Percentiles rank a stretch among this genome's conserved stretches.
phyloP scores from a whole-genome alignment of 2,888 invertebrate species.

The Scaptomyza flava region DNA sequence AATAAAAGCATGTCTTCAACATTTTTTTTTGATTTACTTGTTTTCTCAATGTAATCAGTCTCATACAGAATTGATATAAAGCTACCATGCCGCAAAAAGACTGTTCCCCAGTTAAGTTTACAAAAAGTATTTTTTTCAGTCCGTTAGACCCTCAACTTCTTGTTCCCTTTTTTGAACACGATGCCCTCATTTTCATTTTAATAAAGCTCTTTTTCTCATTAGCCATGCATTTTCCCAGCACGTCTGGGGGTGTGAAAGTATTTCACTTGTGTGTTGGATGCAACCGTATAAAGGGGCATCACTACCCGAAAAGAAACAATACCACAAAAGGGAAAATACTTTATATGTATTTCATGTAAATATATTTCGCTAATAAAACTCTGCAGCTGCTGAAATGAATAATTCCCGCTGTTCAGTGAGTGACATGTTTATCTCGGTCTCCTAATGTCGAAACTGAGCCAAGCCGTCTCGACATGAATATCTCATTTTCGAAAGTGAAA shows the following conservation, averaged over 20 bases:
- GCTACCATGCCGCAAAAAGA: too few relatives aligned
- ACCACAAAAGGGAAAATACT: conserved; percentile 60
- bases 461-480: conserved; percentile 18
- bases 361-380: not conserved
- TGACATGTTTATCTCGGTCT: conserved; percentile 43
- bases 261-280: conserved; percentile 43
- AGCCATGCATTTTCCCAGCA: conserved; percentile 52
- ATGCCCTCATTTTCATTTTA: conserved; percentile 31
- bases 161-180: too few relatives aligned
- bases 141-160: not conserved
- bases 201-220: conserved; percentile 53
- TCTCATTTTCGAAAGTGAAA: conserved; percentile 69
- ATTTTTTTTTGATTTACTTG: too few relatives aligned
- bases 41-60: too few relatives aligned
- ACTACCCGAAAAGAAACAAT: conserved; percentile 29
- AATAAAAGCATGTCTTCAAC: too few relatives aligned
- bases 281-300: conserved; percentile 39
- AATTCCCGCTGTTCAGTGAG: conserved; percentile 36
- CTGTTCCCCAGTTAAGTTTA: too few relatives aligned
- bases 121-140: too few relatives aligned
- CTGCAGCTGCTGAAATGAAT: conserved; percentile 31
- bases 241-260: conserved; percentile 42
- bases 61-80: too few relatives aligned
- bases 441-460: conserved; percentile 37
- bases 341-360: not conserved